Conservation (phyloP, 2,888 invertebrate genomes). For the Rhaphigaster nebulosa region DNA sequence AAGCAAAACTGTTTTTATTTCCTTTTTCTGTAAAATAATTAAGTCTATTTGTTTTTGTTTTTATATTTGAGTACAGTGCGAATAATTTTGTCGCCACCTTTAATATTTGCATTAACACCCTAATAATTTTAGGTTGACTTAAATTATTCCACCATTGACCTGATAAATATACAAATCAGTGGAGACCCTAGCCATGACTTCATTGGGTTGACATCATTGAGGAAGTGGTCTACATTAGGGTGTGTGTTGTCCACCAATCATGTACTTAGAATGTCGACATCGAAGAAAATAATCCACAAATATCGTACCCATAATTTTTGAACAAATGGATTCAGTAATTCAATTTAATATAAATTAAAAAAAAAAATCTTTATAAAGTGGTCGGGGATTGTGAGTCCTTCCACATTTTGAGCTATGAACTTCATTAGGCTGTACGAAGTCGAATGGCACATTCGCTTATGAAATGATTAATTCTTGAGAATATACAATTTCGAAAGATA, state of each 20-base stretch:
- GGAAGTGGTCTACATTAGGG: neutral
- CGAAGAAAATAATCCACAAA: neutral
- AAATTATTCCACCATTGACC: neutral
- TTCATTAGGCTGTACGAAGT: too few species aligned
- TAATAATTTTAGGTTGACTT: neutral
- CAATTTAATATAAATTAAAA: too few species aligned
- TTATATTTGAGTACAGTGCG: neutral
- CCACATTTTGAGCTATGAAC: too few species aligned
- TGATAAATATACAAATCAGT: neutral
- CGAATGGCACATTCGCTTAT: too few species aligned
- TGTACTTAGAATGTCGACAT: neutral
- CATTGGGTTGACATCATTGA: slow-evolving; percentile 25
- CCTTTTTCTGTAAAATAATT: too few species aligned
- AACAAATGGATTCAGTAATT: neutral
- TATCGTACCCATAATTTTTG: neutral
- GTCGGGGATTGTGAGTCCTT: too few species aligned
- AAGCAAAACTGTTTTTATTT: too few species aligned
- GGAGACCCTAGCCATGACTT: neutral
- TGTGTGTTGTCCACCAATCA: neutral
- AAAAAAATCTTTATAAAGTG: too few species aligned
- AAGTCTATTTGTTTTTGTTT: too few species aligned
- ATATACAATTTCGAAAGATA: too few species aligned
- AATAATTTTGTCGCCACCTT: neutral
- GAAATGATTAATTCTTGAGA: too few species aligned
- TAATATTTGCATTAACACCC: neutral